phyloP scores from a whole-genome alignment of 2,113 vertebrate genomes.

The Polypterus bichir region DNA sequence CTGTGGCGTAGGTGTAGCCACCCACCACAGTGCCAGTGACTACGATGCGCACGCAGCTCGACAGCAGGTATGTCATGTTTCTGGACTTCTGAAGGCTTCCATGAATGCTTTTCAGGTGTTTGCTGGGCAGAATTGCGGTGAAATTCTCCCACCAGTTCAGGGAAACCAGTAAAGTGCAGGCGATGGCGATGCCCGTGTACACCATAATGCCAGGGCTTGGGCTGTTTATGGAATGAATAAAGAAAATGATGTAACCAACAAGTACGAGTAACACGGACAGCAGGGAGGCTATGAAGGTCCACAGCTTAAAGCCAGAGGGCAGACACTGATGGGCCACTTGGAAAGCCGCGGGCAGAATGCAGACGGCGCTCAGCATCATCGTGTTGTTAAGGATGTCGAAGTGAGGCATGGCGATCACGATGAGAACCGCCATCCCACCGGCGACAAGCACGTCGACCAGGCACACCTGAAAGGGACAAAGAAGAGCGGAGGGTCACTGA shows the following conservation, averaged over 20 bases:
- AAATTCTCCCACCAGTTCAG: conserved; percentile 50
- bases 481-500: not conserved
- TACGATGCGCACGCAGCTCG: conserved; percentile 31
- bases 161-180: conserved; percentile 31
- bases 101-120: conserved; percentile 22
- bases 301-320: conserved; percentile 8
- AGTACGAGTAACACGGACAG: conserved; percentile 24
- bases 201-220: not conserved
- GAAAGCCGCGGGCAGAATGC: conserved; percentile 30
- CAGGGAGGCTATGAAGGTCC: conserved; percentile 22
- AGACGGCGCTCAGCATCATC: conserved; percentile 36
- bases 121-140: conserved; percentile 21
- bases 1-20: conserved; percentile 17
- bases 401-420: conserved; percentile 41
- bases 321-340: conserved; percentile 25
- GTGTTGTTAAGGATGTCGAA: conserved; percentile 47
- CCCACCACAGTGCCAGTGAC: conserved; percentile 34
- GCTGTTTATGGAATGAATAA: conserved; percentile 16
- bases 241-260: conserved; percentile 31
- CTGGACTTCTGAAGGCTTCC: conserved; percentile 13
- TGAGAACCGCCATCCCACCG: conserved; percentile 31
- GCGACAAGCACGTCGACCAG: conserved; percentile 32
- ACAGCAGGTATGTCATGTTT: conserved; percentile 33
- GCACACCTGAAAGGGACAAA: conserved; percentile 29
- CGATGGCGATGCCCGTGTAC: conserved; percentile 35